These are phyloP conservation scores for Nicator chloris DNA, from an alignment of 2,113 vertebrate species.

Conservation along the genomic window DNA sequence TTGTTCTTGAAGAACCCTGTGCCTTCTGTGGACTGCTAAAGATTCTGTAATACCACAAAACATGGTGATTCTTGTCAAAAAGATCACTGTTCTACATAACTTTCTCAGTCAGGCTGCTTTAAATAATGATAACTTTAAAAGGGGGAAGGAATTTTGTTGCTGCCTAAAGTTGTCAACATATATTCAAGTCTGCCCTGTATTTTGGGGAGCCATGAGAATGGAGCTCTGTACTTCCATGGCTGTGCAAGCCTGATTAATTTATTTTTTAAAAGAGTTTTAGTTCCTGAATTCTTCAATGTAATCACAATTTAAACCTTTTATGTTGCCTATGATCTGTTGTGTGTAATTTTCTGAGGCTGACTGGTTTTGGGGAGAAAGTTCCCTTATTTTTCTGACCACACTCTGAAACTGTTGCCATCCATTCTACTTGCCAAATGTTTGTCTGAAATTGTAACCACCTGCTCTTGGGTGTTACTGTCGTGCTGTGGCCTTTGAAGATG, in stretches of 20 bases:
- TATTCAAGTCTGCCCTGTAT: background rate
- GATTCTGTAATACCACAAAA: background rate
- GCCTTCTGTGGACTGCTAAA: background rate
- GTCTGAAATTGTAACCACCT: background rate
- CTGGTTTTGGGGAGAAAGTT: background rate
- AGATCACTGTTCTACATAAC: background rate
- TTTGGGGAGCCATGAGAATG: background rate
- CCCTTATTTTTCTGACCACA: background rate
- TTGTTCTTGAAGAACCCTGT: background rate
- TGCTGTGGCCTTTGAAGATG: background rate
- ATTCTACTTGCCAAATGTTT: background rate
- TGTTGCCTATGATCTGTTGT: background rate
- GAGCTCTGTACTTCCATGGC: background rate
- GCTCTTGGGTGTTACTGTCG: background rate
- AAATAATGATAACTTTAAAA: background rate
- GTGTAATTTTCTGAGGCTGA: background rate
- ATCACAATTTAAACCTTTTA: background rate
- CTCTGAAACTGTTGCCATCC: background rate
- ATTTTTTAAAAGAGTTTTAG: background rate
- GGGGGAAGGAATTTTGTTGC: background rate
- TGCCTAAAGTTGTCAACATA: background rate
- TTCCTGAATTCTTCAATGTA: background rate
- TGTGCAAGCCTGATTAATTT: background rate
- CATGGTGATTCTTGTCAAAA: background rate
- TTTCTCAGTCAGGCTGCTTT: background rate